Conservation (phyloP, 2,113 vertebrate species). For the Callospermophilus lateralis region DNA sequence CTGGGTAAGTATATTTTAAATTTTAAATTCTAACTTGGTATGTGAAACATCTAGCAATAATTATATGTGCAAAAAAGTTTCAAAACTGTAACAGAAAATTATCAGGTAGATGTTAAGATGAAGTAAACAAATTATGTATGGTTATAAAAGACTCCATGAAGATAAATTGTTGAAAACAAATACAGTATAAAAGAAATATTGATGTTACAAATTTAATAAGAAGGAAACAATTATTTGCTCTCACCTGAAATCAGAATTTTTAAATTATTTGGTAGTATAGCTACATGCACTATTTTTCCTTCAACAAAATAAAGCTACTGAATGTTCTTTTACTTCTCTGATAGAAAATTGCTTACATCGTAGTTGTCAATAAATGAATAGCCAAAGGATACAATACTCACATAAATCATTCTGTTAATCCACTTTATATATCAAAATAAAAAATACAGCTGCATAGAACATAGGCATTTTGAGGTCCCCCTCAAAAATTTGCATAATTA, state of each 20-base stretch:
- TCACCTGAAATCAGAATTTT: background rate
- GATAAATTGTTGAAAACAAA: slow-evolving; percentile 23
- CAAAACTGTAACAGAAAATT: background rate
- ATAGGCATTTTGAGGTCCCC: background rate
- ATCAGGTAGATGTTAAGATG: background rate
- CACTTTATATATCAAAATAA: slow-evolving; percentile 66
- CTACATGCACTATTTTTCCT: background rate
- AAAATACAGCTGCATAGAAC: background rate
- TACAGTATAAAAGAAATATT: background rate
- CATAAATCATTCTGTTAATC: slow-evolving; percentile 16
- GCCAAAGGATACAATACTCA: slow-evolving; percentile 26
- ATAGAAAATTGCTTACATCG: background rate
- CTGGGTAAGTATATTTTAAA: background rate
- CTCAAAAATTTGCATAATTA: slow-evolving; percentile 50
- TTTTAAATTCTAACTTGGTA: background rate
- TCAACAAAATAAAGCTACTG: background rate
- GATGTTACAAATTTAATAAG: background rate
- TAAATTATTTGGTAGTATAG: background rate
- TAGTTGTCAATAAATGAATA: slow-evolving; percentile 17
- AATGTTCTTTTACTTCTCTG: background rate
- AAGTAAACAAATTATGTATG: background rate
- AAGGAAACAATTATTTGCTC: background rate
- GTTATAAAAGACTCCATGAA: background rate
- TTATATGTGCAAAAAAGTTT: background rate
- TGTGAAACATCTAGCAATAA: background rate